Evolutionary conservation across 2,888 invertebrate species (phyloP).

Genomic region (Leptinotarsa haldemani): DNA sequence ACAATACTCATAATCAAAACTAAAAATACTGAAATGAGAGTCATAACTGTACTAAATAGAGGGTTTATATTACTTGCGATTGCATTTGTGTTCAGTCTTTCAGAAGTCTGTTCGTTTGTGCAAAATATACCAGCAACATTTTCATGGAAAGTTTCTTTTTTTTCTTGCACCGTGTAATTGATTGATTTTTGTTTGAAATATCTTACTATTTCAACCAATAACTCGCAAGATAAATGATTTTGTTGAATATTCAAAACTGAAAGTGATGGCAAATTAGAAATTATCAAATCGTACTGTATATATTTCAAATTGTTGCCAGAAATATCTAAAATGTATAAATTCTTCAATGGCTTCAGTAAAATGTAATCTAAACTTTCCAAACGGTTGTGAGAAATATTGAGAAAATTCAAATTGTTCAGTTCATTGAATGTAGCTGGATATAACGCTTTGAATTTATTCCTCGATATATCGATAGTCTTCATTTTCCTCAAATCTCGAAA

Average conservation of each 20-base stretch:
- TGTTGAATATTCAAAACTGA: slow-evolving; percentile 58
- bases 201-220: slow-evolving; percentile 56
- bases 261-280: slow-evolving; percentile 57
- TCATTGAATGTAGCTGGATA: slow-evolving; percentile 49
- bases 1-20: slow-evolving; percentile 45
- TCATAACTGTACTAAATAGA: slow-evolving; percentile 42
- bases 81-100: slow-evolving; percentile 1
- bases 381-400: slow-evolving; percentile 60
- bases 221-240: slow-evolving; percentile 59
- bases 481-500: slow-evolving; percentile 54
- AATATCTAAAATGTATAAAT: slow-evolving; percentile 57
- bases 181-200: slow-evolving; percentile 56
- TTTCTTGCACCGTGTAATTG: slow-evolving; percentile 56
- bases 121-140: slow-evolving; percentile 63
- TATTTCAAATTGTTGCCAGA: slow-evolving; percentile 57
- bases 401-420: slow-evolving; percentile 52
- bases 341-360: slow-evolving; percentile 53
- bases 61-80: neutral
- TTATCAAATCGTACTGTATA: slow-evolving; percentile 58
- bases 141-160: slow-evolving; percentile 55
- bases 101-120: slow-evolving; percentile 33
- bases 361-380: slow-evolving; percentile 54
- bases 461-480: slow-evolving; percentile 56
- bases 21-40: slow-evolving; percentile 43
- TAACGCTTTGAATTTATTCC: slow-evolving; percentile 49